Base-by-base conservation (phyloP, 2,888 invertebrate genomes). In the Nematopogon swammerdamellus region DNA sequence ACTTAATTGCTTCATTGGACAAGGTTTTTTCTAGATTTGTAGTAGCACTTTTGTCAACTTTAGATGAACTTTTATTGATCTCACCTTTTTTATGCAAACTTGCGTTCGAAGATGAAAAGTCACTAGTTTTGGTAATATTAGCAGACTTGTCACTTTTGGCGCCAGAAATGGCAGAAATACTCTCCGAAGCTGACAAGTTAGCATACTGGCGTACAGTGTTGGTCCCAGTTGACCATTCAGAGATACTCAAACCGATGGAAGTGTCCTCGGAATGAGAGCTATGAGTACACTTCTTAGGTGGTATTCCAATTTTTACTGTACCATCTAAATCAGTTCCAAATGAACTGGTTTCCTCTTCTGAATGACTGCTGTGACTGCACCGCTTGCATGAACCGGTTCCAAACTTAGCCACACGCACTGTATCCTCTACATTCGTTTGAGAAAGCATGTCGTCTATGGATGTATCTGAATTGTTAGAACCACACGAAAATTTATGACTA, bases 151-250 rank as follows among this genome's bases (percentile, higher is more conserved):
- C 85, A 59, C 85, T 85, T 61, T 85, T 84, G 25, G 75, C 75
- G 49, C 81, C 77, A 0, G 85, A 85, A 14, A 84, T 80, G 17
- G 77, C 84, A 0, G 85, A 85, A 42, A 84, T 72, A 60, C 85
- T 85, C 61, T 85, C 85, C 10, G 85, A 85, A 20, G 87, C 88
- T 0, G 88, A 88, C 25, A 88, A 76, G 70, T 88, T 89, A 45
- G 87, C 88, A 59, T 88, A 92, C 63, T 91, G 88, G 1, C 88
- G 85, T 1, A 92, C 92, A 0, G 92, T 92, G 57, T 90, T 92
- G 0, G 91, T 92, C 48, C 91, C 92, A 36, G 91, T 92, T 0
- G 92, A 92, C 91, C 92, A 92, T 61, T 93, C 92, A 2, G 92
- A 92, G 60, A 91, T 87, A 60, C 92, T 92, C 25, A 92, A 72